Conservation (phyloP, 2,797 vertebrate genomes). For the Anableps anableps region DNA sequence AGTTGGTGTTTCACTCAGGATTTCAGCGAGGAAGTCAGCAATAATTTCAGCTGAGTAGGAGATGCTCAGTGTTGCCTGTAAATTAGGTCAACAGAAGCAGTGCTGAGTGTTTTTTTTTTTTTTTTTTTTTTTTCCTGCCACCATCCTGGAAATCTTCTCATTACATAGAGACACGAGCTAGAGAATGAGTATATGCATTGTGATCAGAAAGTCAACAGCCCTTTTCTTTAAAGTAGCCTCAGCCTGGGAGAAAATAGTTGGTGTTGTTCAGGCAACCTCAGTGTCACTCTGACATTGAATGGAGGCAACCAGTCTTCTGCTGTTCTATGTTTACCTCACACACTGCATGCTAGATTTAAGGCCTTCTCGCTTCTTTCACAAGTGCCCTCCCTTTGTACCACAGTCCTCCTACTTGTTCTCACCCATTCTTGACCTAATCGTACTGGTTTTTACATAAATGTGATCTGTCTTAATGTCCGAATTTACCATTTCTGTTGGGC, state of each 20-base stretch:
- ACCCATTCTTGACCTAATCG: conserved; percentile 19
- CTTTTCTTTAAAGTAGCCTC: conserved; percentile 3
- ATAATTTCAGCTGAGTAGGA: conserved; percentile 28
- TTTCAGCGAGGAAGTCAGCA: conserved; percentile 11
- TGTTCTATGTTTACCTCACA: conserved; percentile 48
- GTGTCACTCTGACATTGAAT: conserved; percentile 12
- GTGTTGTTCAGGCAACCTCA: conserved; percentile 29
- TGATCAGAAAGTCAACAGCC: conserved; percentile 3
- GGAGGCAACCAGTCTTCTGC: conserved; percentile 38
- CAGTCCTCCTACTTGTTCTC: conserved; percentile 25
- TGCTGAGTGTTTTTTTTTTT: background rate
- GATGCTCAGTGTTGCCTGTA: conserved; percentile 25
- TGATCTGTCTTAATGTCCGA: conserved; percentile 31
- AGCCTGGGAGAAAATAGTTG: conserved; percentile 19
- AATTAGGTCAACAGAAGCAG: conserved; percentile 35
- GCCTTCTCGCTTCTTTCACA: conserved; percentile 19
- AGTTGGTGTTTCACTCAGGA: conserved; percentile 14
- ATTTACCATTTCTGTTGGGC: conserved; percentile 18
- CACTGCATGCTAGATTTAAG: conserved; percentile 39
- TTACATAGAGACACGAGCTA: background rate
- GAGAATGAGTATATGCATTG: background rate
- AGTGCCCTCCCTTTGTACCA: conserved; percentile 14
- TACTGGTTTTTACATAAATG: conserved; percentile 10
- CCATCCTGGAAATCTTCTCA: background rate
- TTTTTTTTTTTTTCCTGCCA: background rate